Conservation (phyloP, 2,113 vertebrate species). For the Ifrita kowaldi region DNA sequence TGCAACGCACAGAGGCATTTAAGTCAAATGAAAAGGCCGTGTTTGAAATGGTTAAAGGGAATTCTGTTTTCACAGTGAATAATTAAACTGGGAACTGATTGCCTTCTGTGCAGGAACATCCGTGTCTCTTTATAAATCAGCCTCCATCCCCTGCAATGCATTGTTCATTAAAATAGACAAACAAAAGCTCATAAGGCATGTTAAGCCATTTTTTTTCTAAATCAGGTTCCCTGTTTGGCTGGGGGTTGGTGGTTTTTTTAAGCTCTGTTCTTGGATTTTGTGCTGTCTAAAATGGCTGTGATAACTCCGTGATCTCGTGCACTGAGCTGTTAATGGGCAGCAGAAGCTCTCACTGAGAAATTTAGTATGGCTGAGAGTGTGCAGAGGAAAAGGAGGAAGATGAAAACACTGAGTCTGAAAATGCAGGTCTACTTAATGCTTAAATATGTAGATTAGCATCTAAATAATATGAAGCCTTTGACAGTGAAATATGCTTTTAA, state of each 20-base stretch:
- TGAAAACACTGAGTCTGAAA: not conserved
- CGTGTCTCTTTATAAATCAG: not conserved
- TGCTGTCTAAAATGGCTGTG: not conserved
- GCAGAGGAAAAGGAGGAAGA: not conserved
- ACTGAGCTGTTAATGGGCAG: not conserved
- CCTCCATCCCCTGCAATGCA: not conserved
- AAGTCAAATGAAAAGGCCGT: not conserved
- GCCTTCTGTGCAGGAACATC: constrained; percentile 7
- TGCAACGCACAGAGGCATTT: not conserved
- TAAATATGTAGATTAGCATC: not conserved
- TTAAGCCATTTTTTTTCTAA: not conserved
- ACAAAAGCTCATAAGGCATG: not conserved
- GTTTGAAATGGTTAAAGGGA: not conserved
- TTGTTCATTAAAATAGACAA: not conserved
- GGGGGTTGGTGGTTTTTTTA: not conserved
- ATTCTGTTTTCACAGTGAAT: constrained; percentile 29
- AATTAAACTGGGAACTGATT: constrained; percentile 24
- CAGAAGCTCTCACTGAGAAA: not conserved
- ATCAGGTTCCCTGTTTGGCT: not conserved
- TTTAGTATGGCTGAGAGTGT: not conserved
- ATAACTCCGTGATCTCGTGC: not conserved
- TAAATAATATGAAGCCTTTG: not conserved
- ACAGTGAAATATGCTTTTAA: not conserved
- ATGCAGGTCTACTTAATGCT: not conserved
- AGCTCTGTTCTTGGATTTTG: not conserved